These are phyloP conservation scores for Aphrophora alni DNA, from an alignment of 2,888 invertebrate genomes.

Conservation along the genomic window DNA sequence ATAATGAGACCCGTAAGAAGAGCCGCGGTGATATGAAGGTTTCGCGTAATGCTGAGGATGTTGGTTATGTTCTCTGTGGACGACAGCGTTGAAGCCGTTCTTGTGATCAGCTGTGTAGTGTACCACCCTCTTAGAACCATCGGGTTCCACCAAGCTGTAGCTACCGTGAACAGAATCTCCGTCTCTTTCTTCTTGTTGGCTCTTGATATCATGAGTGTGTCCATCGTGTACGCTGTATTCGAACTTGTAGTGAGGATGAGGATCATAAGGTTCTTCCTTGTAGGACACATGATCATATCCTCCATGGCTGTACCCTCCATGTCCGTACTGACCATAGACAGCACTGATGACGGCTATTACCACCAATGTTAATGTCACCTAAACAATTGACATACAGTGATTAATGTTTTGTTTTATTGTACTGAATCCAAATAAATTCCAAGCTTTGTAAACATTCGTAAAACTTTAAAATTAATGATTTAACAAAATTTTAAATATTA, in stretches of 20 bases:
- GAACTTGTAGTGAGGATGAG: not conserved
- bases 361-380: not conserved
- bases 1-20: not conserved
- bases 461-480: too few species aligned
- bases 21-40: not conserved
- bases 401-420: too few species aligned
- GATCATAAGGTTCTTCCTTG: not conserved
- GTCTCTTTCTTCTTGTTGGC: not conserved
- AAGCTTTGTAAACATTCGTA: too few species aligned
- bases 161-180: not conserved
- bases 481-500: too few species aligned
- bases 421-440: too few species aligned
- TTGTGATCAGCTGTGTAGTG: not conserved
- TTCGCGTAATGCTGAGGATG: not conserved
- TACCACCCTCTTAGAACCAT: not conserved
- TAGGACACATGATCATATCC: not conserved
- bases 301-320: not conserved
- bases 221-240: not conserved
- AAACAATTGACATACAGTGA: too few species aligned
- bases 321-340: not conserved
- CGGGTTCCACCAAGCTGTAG: not conserved
- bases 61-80: not conserved
- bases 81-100: not conserved
- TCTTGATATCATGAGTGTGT: not conserved
- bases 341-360: not conserved